Evolutionary conservation across 2,888 invertebrate species (phyloP).

Genomic region (Stramonita haemastoma): DNA sequence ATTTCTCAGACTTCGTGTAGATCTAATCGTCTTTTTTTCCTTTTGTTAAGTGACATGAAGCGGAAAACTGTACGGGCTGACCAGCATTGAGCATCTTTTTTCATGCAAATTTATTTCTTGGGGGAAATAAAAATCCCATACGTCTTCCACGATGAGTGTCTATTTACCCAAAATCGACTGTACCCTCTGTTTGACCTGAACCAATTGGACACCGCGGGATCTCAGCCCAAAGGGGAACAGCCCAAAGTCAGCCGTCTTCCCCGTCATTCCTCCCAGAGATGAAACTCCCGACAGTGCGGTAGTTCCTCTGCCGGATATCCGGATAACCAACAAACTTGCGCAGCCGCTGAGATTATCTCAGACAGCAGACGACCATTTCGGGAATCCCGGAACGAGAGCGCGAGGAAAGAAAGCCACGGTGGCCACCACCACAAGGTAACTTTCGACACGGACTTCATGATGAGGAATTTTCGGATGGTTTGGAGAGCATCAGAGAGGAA

Average conservation of each 20-base stretch:
- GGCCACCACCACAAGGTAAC: background rate
- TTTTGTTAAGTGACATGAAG: too few relatives aligned
- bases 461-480: background rate
- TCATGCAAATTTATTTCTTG: too few relatives aligned
- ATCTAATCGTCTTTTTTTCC: too few relatives aligned
- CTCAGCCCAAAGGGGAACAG: background rate
- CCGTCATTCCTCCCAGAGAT: background rate
- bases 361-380: background rate
- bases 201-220: slow-evolving; percentile 35
- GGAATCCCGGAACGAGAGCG: background rate
- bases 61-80: too few relatives aligned
- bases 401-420: background rate
- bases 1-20: too few relatives aligned
- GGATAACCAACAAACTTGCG: slow-evolving; percentile 31
- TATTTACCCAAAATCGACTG: slow-evolving; percentile 44
- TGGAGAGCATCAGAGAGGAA: background rate
- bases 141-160: slow-evolving; percentile 44
- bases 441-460: background rate
- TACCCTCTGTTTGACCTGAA: slow-evolving; percentile 45
- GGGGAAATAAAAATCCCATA: too few relatives aligned
- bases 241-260: background rate
- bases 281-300: background rate
- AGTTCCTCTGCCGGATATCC: slow-evolving; percentile 36
- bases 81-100: too few relatives aligned
- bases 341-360: background rate